These are phyloP conservation scores for Ceratosolen solmsi DNA, from an alignment of 1,140 invertebrate genomes.

Conservation along the genomic window DNA sequence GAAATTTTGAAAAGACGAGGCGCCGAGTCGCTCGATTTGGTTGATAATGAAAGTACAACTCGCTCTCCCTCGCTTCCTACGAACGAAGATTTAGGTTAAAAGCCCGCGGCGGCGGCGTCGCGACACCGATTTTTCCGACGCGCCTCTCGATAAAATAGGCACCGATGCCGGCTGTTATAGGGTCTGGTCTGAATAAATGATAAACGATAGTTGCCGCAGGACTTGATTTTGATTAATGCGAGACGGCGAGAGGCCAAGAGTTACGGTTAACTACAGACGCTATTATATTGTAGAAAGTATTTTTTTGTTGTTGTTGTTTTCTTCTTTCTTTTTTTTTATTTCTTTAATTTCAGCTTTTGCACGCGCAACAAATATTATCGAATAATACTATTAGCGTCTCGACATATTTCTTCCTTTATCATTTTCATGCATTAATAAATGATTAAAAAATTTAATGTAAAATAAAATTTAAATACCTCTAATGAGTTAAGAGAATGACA, in stretches of 20 bases:
- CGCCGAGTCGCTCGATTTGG: background rate
- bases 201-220: background rate
- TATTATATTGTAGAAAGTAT: background rate
- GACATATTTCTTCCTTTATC: background rate
- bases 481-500: background rate
- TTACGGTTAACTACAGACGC: background rate
- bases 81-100: slow-evolving; percentile 28
- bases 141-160: background rate
- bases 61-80: background rate
- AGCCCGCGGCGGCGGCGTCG: background rate
- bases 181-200: background rate
- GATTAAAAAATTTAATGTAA: no score
- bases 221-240: slow-evolving; percentile 20
- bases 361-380: background rate
- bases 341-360: background rate
- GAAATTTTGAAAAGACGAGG: background rate
- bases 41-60: slow-evolving; percentile 29
- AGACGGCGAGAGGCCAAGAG: no score
- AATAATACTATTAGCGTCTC: background rate
- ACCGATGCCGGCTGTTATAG: no score
- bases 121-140: slow-evolving; percentile 23
- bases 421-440: background rate
- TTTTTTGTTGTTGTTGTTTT: no score
- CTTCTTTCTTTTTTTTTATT: no score
- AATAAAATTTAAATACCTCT: background rate